Percentiles rank a stretch among this genome's conserved stretches.
Evolutionary conservation across 2,113 vertebrate species (phyloP).

Genomic region (Rhinoderma darwinii): DNA sequence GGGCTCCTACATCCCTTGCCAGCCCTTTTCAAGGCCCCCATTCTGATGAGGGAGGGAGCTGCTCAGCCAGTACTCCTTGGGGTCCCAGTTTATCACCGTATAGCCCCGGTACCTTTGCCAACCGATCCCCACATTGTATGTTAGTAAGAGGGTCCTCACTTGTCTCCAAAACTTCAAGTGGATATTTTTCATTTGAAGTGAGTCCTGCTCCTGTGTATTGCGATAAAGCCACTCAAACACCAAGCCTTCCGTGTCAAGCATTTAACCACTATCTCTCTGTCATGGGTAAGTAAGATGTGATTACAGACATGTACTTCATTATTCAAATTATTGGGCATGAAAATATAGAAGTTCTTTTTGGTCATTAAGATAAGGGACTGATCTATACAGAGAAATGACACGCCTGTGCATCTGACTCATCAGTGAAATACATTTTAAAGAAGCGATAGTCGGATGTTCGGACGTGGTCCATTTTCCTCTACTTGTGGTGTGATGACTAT

Average conservation of each 20-base stretch:
- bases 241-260: slow-evolving; percentile 84
- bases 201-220: slow-evolving; percentile 83
- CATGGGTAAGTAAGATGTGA: slow-evolving; percentile 74
- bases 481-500: neutral
- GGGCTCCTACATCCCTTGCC: slow-evolving; percentile 70
- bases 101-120: slow-evolving; percentile 80
- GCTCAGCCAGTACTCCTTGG: slow-evolving; percentile 71
- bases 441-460: neutral
- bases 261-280: slow-evolving; percentile 79
- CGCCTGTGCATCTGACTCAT: neutral
- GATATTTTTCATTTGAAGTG: slow-evolving; percentile 92
- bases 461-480: neutral
- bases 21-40: slow-evolving; percentile 71
- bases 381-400: neutral
- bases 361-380: neutral
- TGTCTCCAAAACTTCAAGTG: slow-evolving; percentile 86
- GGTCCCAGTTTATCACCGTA: slow-evolving; percentile 73
- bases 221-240: slow-evolving; percentile 88
- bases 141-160: slow-evolving; percentile 78
- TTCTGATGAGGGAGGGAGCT: slow-evolving; percentile 71
- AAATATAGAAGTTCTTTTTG: neutral
- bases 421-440: no score
- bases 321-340: neutral
- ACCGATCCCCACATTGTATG: slow-evolving; percentile 81
- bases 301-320: no score